These are phyloP conservation scores for Drosophila miranda DNA, from an alignment of 1,140 invertebrate genomes.

Conservation along the genomic window DNA sequence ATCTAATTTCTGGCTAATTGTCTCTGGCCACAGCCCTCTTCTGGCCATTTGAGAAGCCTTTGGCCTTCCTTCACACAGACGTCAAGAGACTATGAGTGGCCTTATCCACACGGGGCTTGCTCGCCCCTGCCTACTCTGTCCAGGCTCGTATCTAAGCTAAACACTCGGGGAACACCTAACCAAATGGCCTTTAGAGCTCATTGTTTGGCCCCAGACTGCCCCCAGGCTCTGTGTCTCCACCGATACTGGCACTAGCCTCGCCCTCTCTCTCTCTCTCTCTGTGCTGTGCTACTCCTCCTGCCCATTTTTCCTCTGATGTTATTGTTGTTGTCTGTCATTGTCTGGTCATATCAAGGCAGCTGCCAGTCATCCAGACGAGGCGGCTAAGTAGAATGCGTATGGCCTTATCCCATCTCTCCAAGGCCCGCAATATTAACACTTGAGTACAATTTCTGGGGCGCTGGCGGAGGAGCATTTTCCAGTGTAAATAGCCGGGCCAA, in stretches of 20 bases:
- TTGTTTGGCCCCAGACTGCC: conserved; percentile 21
- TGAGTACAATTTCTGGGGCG: conserved; percentile 54
- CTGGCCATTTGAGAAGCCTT: conserved; percentile 6
- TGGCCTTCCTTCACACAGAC: neutral
- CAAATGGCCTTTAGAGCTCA: conserved; percentile 11
- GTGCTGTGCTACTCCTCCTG: neutral
- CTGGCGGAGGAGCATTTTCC: conserved; percentile 33
- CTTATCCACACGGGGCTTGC: conserved; percentile 6
- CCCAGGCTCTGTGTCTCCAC: conserved; percentile 4
- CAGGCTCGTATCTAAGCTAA: conserved; percentile 13
- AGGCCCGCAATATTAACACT: conserved; percentile 66
- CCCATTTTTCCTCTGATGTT: conserved; percentile 10
- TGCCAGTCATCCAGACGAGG: conserved; percentile 41
- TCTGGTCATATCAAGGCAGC: conserved; percentile 54
- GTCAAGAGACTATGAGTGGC: conserved; percentile 24
- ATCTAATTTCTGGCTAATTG: conserved; percentile 27
- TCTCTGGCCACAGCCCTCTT: neutral
- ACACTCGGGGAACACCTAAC: conserved; percentile 28
- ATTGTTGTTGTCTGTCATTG: conserved; percentile 31
- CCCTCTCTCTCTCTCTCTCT: conserved; percentile 13
- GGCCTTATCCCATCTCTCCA: conserved; percentile 53
- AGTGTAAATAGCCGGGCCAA: conserved; percentile 55
- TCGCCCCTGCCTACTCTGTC: neutral
- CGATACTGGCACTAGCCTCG: conserved; percentile 19
- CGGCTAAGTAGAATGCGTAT: conserved; percentile 53